These are phyloP conservation scores for Indri indri DNA, from an alignment of 2,113 vertebrate species.

Conservation along the genomic window DNA sequence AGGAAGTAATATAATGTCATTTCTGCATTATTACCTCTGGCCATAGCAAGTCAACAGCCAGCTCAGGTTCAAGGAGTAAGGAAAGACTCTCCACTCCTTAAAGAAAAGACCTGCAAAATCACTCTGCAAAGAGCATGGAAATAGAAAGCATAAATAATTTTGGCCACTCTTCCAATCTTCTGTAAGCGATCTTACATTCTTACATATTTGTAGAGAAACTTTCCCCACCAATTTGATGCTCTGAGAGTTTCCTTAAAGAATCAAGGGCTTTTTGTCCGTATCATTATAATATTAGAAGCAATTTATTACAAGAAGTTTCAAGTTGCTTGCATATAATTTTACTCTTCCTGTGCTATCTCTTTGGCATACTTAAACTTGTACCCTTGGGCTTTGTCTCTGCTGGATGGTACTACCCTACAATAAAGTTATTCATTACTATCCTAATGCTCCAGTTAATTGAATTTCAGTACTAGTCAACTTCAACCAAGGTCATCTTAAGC, in stretches of 20 bases:
- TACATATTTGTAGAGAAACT: background rate
- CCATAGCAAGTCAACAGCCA: background rate
- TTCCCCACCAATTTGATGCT: background rate
- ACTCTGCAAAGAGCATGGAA: background rate
- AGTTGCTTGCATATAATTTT: background rate
- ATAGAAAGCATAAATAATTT: background rate
- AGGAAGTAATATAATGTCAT: background rate
- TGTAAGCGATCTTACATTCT: background rate
- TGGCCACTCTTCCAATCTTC: background rate
- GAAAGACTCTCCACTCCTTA: background rate
- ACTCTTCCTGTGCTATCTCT: background rate
- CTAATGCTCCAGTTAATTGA: slow-evolving; percentile 42
- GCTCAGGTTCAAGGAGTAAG: background rate
- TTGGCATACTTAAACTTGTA: background rate
- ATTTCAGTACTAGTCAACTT: slow-evolving; percentile 36
- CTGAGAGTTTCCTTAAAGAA: background rate
- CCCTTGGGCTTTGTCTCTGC: slow-evolving; percentile 6
- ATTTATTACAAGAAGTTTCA: background rate
- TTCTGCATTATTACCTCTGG: background rate
- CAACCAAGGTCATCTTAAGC: slow-evolving; percentile 43
- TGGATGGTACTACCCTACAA: background rate
- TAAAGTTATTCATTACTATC: background rate
- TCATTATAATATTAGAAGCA: background rate
- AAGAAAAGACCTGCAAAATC: background rate
- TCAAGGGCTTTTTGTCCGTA: background rate